Evolutionary conservation across 2,888 invertebrate genomes (phyloP).

Genomic region (Nephrocerus scutellatus): DNA sequence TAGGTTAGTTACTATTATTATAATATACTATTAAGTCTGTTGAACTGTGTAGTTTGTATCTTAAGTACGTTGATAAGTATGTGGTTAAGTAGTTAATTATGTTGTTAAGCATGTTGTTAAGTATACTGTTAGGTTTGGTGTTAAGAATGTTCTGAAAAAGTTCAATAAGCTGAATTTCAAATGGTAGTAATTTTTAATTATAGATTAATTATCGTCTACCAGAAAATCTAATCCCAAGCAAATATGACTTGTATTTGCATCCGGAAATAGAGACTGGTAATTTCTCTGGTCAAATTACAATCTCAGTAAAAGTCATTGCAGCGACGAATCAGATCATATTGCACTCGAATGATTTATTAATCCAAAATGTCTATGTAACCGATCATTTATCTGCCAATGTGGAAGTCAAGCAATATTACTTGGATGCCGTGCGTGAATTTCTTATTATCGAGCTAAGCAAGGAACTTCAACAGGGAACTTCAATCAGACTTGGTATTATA

Average conservation of each 20-base stretch:
- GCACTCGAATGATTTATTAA: slow-evolving; percentile 55
- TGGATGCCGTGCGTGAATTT: slow-evolving; percentile 35
- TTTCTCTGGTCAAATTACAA: slow-evolving; percentile 54
- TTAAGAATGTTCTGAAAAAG: not conserved
- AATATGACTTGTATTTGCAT: slow-evolving; percentile 61
- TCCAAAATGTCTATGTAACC: slow-evolving; percentile 31
- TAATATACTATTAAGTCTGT: no score
- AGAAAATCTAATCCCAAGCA: slow-evolving; percentile 52
- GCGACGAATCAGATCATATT: slow-evolving; percentile 51
- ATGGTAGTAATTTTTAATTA: slow-evolving; percentile 7
- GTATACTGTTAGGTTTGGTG: no score
- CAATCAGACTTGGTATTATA: slow-evolving; percentile 26
- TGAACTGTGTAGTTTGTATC: no score
- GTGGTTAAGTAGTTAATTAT: no score
- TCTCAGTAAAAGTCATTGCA: slow-evolving; percentile 47
- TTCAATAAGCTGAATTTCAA: no score
- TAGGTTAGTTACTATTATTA: no score
- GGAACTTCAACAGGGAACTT: slow-evolving; percentile 19
- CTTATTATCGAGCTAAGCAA: slow-evolving; percentile 33
- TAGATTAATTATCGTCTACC: slow-evolving; percentile 52
- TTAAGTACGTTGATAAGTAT: no score
- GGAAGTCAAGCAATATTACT: slow-evolving; percentile 21
- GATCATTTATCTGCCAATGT: slow-evolving; percentile 26
- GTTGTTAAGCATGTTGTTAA: no score
- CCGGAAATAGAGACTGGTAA: slow-evolving; percentile 56